Conservation (phyloP, 1,140 invertebrate genomes). For the Agrypnia vestita region DNA sequence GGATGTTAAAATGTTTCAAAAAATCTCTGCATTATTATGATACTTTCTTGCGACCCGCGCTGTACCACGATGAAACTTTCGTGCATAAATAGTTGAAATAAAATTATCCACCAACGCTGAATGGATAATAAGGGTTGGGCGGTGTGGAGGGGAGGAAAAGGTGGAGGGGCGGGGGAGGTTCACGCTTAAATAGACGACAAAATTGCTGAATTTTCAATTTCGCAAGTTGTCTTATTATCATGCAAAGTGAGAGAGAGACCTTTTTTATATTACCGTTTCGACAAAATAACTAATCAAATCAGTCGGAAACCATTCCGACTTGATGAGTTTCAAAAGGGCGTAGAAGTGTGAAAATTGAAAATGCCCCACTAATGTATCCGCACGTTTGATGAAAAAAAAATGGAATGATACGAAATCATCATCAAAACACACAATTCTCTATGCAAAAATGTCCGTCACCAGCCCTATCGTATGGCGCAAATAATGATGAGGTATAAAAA, state of each 20-base stretch:
- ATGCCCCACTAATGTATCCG: no score
- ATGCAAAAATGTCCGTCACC: no score
- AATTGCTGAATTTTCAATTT: constrained; percentile 62
- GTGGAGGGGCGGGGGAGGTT: constrained; percentile 7
- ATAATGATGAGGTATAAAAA: no score
- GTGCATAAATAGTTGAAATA: constrained; percentile 60
- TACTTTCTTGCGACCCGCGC: not conserved
- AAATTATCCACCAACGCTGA: constrained; percentile 55
- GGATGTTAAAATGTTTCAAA: no score
- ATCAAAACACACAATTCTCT: no score
- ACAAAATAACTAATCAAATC: constrained; percentile 42
- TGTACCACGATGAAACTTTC: constrained; percentile 27
- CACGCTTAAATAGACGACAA: constrained; percentile 54
- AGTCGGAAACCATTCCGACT: not conserved
- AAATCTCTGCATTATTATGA: no score
- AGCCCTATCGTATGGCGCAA: no score
- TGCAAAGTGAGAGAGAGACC: constrained; percentile 23
- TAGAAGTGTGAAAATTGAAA: no score
- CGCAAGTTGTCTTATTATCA: constrained; percentile 60
- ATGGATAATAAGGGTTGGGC: constrained; percentile 19
- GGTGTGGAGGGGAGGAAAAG: not conserved
- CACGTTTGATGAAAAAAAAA: no score
- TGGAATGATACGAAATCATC: no score
- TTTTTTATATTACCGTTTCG: constrained; percentile 22
- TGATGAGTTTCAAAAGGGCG: no score